Conservation (phyloP, 2,113 vertebrate genomes). For the Prinia subflava region DNA sequence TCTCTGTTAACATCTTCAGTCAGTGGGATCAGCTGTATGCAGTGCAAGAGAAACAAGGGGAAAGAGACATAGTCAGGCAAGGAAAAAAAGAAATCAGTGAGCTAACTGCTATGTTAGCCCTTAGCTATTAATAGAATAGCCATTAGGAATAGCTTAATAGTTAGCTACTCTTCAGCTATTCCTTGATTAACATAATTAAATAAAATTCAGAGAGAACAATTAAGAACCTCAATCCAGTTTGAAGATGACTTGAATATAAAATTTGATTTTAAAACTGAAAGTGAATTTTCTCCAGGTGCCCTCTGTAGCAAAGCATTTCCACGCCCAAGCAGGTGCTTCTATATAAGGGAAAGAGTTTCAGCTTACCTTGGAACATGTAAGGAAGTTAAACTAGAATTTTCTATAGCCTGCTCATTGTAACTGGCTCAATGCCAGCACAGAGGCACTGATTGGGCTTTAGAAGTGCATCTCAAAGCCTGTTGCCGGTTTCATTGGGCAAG, state of each 20-base stretch:
- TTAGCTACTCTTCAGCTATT: not conserved
- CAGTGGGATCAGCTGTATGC: not conserved
- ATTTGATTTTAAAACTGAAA: not conserved
- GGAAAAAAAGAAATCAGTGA: not conserved
- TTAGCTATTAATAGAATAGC: not conserved
- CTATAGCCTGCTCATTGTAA: too few species aligned
- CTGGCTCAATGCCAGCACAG: too few species aligned
- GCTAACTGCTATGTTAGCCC: not conserved
- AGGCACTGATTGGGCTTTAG: too few species aligned
- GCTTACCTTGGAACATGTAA: too few species aligned
- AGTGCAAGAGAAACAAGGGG: not conserved
- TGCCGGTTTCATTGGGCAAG: too few species aligned
- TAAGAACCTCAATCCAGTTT: not conserved
- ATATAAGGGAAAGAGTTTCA: too few species aligned
- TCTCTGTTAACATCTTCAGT: not conserved
- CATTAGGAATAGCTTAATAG: not conserved
- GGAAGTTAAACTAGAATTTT: too few species aligned
- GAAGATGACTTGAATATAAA: not conserved
- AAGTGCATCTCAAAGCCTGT: too few species aligned
- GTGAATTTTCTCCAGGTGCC: not conserved
- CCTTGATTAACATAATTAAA: slow-evolving; percentile 31
- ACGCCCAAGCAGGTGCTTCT: too few species aligned
- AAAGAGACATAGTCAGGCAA: not conserved
- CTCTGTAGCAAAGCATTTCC: not conserved
- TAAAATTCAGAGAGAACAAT: not conserved